Conservation (phyloP, 2,797 vertebrate genomes). For the Nasua narica region DNA sequence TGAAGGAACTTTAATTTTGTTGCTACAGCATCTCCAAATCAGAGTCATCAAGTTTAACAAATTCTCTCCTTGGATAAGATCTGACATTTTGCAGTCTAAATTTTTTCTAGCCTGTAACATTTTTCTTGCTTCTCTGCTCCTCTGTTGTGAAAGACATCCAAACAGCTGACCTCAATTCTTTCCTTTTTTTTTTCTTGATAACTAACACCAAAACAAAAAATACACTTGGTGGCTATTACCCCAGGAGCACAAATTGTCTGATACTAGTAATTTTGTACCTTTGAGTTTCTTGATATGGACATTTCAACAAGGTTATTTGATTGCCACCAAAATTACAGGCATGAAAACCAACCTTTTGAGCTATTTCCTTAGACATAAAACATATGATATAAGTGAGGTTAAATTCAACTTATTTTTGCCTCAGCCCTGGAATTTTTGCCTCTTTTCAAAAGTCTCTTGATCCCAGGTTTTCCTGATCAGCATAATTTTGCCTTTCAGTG, state of each 20-base stretch:
- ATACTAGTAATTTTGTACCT: background rate
- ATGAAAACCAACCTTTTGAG: background rate
- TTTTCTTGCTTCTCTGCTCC: background rate
- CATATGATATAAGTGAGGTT: conserved; percentile 21
- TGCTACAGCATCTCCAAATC: background rate
- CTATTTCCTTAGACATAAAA: background rate
- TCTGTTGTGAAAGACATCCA: background rate
- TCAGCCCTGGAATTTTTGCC: background rate
- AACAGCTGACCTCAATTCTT: background rate
- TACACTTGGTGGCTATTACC: background rate
- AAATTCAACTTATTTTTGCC: background rate
- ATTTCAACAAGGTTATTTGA: background rate
- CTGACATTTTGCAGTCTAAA: background rate
- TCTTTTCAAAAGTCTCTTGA: background rate
- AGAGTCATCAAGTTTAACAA: background rate
- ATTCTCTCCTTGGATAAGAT: background rate
- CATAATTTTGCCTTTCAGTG: background rate
- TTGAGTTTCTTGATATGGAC: conserved; percentile 7
- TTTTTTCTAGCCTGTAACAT: background rate
- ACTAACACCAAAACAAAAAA: background rate
- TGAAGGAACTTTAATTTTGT: background rate
- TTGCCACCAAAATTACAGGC: background rate
- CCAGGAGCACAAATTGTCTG: background rate
- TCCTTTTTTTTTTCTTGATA: background rate
- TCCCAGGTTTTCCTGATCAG: background rate